phyloP scores from a whole-genome alignment of 2,113 vertebrate genomes.

The Callopanchax toddi region DNA sequence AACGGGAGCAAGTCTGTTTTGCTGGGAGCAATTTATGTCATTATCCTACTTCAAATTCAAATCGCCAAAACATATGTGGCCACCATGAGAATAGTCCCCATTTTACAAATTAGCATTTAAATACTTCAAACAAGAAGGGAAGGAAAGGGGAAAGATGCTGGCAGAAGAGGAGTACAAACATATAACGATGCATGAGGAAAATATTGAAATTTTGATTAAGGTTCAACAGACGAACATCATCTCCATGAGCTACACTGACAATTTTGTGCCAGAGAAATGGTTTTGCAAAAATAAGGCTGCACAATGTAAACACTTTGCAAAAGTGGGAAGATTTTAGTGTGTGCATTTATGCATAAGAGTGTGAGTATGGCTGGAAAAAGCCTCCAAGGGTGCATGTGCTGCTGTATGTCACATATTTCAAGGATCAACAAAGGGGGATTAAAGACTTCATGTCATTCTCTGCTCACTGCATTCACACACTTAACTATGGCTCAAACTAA shows the following conservation, averaged over 20 bases:
- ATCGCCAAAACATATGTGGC: conserved; percentile 45
- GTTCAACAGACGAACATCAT: conserved; percentile 69
- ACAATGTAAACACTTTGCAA: conserved; percentile 42
- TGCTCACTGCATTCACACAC: conserved; percentile 42
- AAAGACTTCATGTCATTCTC: conserved; percentile 33
- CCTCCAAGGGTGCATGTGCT: neutral
- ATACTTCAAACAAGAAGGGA: conserved; percentile 50
- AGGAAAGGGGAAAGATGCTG: conserved; percentile 9
- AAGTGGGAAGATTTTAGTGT: neutral
- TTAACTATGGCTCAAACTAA: conserved; percentile 64
- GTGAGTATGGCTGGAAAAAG: conserved; percentile 13
- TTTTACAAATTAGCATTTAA: conserved; percentile 62
- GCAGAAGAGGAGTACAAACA: conserved; percentile 7
- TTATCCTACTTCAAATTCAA: conserved; percentile 57
- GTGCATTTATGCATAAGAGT: conserved; percentile 16
- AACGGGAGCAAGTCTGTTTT: conserved; percentile 17
- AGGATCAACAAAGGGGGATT: conserved; percentile 33
- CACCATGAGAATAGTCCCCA: conserved; percentile 40
- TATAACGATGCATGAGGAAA: conserved; percentile 53
- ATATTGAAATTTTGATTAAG: conserved; percentile 68
- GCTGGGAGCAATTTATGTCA: conserved; percentile 52
- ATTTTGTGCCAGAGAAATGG: conserved; percentile 44
- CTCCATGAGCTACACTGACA: conserved; percentile 62
- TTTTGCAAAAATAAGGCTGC: conserved; percentile 27
- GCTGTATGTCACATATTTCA: conserved; percentile 33